phyloP scores from a whole-genome alignment of 1,140 invertebrate species.

The Planococcus citri region DNA sequence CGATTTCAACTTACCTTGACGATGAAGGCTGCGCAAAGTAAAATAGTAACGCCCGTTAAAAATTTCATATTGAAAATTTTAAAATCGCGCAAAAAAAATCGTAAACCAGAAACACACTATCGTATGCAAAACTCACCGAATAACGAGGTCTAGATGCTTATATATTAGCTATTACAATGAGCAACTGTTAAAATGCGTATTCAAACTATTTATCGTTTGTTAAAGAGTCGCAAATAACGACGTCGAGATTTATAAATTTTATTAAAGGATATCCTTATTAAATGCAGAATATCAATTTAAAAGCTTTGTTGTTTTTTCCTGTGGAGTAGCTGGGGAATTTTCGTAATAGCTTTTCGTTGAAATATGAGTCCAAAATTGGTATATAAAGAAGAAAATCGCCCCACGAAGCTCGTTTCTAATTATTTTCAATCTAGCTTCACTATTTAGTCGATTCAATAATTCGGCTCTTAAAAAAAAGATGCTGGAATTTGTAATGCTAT shows the following conservation, averaged over 20 bases:
- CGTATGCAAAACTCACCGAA: neutral
- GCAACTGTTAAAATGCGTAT: neutral
- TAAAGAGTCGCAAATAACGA: neutral
- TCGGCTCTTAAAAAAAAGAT: no score
- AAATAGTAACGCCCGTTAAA: neutral
- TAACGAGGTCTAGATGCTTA: neutral
- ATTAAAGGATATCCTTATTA: constrained; percentile 20
- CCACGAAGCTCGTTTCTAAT: no score
- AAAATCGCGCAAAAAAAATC: neutral
- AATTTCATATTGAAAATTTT: constrained; percentile 1
- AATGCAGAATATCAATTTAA: constrained; percentile 5
- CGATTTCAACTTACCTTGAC: neutral
- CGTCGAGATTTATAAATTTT: constrained; percentile 7
- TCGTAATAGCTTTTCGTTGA: neutral
- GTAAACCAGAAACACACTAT: neutral
- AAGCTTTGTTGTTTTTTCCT: constrained; percentile 13
- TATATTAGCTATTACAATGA: neutral
- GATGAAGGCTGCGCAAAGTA: neutral
- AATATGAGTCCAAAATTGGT: neutral
- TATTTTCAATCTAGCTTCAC: no score
- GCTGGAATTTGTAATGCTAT: no score
- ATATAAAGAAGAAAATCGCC: neutral
- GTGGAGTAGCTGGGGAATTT: neutral
- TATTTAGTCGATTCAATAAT: no score
- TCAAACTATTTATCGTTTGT: constrained; percentile 8